Percentiles rank a stretch among this genome's conserved stretches.
phyloP scores from a whole-genome alignment of 2,797 vertebrate genomes.

The Poeciliopsis infans region DNA sequence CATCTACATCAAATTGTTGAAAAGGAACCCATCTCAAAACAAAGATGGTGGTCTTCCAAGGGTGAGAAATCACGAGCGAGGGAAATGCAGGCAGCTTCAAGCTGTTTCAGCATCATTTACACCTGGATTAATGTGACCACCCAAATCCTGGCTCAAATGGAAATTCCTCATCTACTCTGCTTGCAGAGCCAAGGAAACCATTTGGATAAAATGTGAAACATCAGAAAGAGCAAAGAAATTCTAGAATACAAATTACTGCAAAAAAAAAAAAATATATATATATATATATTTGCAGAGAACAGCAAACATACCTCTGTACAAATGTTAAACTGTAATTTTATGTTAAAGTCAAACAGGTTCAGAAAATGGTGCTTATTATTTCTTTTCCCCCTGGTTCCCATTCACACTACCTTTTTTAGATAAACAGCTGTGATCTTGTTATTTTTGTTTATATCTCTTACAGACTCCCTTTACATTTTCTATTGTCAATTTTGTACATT shows the following conservation, averaged over 20 bases:
- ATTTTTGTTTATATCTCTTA: neutral
- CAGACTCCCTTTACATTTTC: neutral
- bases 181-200: neutral
- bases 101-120: slow-evolving; percentile 14
- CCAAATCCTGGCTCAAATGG: neutral
- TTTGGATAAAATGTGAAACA: neutral
- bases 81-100: neutral
- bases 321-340: slow-evolving; percentile 1
- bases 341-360: neutral
- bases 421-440: neutral
- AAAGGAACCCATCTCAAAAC: slow-evolving; percentile 8
- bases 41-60: neutral
- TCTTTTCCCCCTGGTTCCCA: neutral
- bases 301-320: neutral
- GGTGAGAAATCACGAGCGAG: neutral
- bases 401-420: neutral
- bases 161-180: neutral
- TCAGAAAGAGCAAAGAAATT: neutral
- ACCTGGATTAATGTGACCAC: slow-evolving; percentile 9
- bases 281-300: neutral
- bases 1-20: slow-evolving; percentile 8
- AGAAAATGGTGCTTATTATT: neutral
- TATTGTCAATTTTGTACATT: neutral
- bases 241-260: neutral
- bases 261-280: too few relatives aligned